phyloP scores from a whole-genome alignment of 2,113 vertebrate genomes.

The Atherinomorus stipes region DNA sequence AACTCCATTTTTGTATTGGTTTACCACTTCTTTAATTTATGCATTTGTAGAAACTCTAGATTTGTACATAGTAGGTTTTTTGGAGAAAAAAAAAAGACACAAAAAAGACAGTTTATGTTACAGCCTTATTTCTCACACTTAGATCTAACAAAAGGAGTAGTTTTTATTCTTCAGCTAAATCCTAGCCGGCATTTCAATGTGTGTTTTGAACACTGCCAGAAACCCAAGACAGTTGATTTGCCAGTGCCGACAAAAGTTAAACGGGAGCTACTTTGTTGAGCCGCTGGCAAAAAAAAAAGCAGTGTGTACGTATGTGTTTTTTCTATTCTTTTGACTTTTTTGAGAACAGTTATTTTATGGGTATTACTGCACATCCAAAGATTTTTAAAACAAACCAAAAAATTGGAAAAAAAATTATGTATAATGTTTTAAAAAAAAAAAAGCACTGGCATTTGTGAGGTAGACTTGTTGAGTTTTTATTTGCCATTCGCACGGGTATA shows the following conservation, averaged over 20 bases:
- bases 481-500: slow-evolving; percentile 88
- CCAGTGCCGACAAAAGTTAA: slow-evolving; percentile 84
- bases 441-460: slow-evolving; percentile 92
- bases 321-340: slow-evolving; percentile 76
- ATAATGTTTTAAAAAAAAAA: slow-evolving; percentile 78
- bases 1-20: slow-evolving; percentile 91
- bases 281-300: slow-evolving; percentile 83
- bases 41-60: slow-evolving; percentile 91
- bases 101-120: slow-evolving; percentile 88
- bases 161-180: slow-evolving; percentile 86
- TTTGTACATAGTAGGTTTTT: slow-evolving; percentile 96
- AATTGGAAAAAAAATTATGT: slow-evolving; percentile 79
- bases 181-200: slow-evolving; percentile 88
- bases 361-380: slow-evolving; percentile 91
- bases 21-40: slow-evolving; percentile 96
- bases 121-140: slow-evolving; percentile 88
- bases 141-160: slow-evolving; percentile 86
- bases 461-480: slow-evolving; percentile 83
- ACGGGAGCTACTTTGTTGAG: slow-evolving; percentile 87
- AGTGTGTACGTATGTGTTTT: slow-evolving; percentile 79
- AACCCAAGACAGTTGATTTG: slow-evolving; percentile 84
- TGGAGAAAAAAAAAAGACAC: slow-evolving; percentile 64
- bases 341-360: slow-evolving; percentile 85
- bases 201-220: slow-evolving; percentile 94
- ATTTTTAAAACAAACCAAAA: slow-evolving; percentile 86